phyloP scores from a whole-genome alignment of 2,113 vertebrate genomes.

The Riparia riparia region DNA sequence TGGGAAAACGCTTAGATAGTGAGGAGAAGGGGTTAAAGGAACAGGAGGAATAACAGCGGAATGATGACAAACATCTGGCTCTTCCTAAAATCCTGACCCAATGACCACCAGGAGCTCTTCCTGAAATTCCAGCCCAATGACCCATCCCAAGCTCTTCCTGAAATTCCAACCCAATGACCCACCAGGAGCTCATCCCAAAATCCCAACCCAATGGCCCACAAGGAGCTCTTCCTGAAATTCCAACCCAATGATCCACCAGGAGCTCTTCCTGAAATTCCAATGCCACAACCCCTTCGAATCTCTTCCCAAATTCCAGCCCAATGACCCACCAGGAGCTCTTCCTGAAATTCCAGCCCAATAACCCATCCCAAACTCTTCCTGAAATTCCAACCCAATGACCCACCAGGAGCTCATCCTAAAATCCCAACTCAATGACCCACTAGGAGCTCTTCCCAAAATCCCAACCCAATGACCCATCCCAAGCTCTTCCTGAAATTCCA shows the following conservation, averaged over 20 bases:
- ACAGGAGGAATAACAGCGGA: fast-evolving
- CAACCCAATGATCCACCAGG: fast-evolving
- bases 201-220: fast-evolving
- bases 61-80: neutral
- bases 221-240: fast-evolving
- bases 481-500: too few species aligned
- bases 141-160: neutral
- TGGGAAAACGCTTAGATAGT: neutral
- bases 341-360: neutral
- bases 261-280: neutral
- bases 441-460: neutral
- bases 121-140: neutral
- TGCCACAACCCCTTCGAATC: too few species aligned
- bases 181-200: neutral
- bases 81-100: neutral
- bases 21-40: neutral
- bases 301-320: neutral
- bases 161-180: neutral
- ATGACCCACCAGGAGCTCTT: fast-evolving
- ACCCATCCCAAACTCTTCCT: neutral
- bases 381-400: neutral
- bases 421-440: neutral
- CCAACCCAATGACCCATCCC: neutral
- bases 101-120: neutral
- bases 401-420: neutral